Conservation (phyloP, 1,140 invertebrate species). For the Chlorops oryzae region DNA sequence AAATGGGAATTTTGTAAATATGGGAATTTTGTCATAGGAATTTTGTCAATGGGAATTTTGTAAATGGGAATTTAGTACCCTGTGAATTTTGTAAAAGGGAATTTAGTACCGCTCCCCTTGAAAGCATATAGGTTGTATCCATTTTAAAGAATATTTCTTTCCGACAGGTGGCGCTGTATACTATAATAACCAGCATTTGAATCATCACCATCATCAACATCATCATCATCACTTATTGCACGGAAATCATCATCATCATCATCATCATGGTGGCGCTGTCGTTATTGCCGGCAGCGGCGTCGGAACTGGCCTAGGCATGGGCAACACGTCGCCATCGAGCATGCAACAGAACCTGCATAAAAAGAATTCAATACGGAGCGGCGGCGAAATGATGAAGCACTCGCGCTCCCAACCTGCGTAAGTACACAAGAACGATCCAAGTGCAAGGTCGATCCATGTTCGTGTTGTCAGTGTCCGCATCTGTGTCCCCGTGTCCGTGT, state of each 20-base stretch:
- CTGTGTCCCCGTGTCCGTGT: too few relatives aligned
- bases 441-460: too few relatives aligned
- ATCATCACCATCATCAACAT: conserved; percentile 46
- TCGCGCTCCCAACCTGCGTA: conserved; percentile 62
- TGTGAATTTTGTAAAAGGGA: too few relatives aligned
- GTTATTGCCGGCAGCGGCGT: conserved; percentile 45
- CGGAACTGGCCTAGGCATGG: conserved; percentile 42
- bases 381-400: conserved; percentile 62
- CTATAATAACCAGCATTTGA: conserved; percentile 25
- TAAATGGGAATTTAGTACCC: too few relatives aligned
- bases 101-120: too few relatives aligned
- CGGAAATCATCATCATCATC: conserved; percentile 47
- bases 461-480: too few relatives aligned
- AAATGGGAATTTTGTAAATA: too few relatives aligned
- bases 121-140: too few relatives aligned
- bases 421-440: too few relatives aligned
- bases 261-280: conserved; percentile 45
- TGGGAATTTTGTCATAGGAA: too few relatives aligned
- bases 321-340: conserved; percentile 46
- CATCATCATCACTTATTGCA: conserved; percentile 47
- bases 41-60: too few relatives aligned
- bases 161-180: conserved; percentile 3
- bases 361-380: conserved; percentile 60
- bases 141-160: too few relatives aligned
- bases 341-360: conserved; percentile 55